Evolutionary conservation across 2,888 invertebrate genomes (phyloP).

Genomic region (Apodemia duryi): DNA sequence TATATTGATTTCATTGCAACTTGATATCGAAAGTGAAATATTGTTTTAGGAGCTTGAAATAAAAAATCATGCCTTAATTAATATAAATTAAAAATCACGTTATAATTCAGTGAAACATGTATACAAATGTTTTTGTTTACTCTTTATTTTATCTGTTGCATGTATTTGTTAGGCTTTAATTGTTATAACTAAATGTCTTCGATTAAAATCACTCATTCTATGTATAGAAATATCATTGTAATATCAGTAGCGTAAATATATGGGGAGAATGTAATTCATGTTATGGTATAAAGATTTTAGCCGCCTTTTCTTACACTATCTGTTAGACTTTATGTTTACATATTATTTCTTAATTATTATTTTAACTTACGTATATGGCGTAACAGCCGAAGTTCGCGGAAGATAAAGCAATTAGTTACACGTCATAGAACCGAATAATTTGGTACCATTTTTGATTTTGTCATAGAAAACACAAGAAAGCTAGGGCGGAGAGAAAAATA

Average conservation of each 20-base stretch:
- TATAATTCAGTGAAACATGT: background rate
- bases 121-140: background rate
- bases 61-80: background rate
- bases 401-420: no score
- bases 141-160: background rate
- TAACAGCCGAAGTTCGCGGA: no score
- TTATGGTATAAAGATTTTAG: background rate
- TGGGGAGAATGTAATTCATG: background rate
- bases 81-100: background rate
- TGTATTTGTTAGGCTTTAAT: conserved; percentile 1
- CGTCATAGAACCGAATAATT: no score
- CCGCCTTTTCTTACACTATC: no score
- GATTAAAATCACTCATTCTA: background rate
- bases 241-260: background rate
- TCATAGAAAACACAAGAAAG: no score
- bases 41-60: background rate
- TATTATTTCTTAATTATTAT: no score
- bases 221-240: background rate
- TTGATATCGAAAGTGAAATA: background rate
- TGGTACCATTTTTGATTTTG: no score
- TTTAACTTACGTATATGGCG: no score
- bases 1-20: no score
- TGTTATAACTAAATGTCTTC: background rate
- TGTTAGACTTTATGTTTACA: no score
- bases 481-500: no score